A percentile compares a stretch with the other conserved stretches of the same genome.
Evolutionary conservation across 2,113 vertebrate species (phyloP).

Genomic region (Limanda limanda): DNA sequence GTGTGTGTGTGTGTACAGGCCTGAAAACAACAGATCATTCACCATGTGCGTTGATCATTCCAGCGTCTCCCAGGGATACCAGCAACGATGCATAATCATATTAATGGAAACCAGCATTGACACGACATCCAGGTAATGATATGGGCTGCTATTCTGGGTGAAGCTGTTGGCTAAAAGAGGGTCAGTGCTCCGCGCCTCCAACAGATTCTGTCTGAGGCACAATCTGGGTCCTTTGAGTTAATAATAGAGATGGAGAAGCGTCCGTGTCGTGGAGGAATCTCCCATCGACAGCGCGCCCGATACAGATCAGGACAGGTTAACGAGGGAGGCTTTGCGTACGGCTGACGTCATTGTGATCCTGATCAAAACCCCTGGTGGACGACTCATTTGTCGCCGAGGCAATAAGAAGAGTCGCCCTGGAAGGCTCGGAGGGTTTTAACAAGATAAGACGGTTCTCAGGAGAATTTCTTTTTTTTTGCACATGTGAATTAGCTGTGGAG

Average conservation of each 20-base stretch:
- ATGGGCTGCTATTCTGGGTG: slow-evolving; percentile 35
- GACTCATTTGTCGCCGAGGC: slow-evolving; percentile 30
- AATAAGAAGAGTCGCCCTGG: slow-evolving; percentile 23
- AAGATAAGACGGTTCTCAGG: neutral
- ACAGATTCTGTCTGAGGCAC: slow-evolving; percentile 24
- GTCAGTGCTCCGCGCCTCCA: slow-evolving; percentile 12
- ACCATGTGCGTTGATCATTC: slow-evolving; percentile 31
- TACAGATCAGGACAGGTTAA: slow-evolving; percentile 24
- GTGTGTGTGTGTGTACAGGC: slow-evolving; percentile 17
- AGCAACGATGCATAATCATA: slow-evolving; percentile 44
- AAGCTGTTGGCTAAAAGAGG: slow-evolving; percentile 26
- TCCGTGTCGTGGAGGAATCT: slow-evolving; percentile 30
- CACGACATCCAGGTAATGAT: slow-evolving; percentile 49
- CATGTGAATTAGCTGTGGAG: neutral
- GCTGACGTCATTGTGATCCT: slow-evolving; percentile 35
- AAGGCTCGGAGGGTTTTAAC: neutral
- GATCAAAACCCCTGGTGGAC: slow-evolving; percentile 35
- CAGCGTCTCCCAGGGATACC: slow-evolving; percentile 50
- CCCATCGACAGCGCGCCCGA: slow-evolving; percentile 5
- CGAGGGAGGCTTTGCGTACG: slow-evolving; percentile 12
- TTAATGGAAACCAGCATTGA: slow-evolving; percentile 53
- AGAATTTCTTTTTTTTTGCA: neutral
- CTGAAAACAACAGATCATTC: slow-evolving; percentile 23
- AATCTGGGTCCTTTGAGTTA: slow-evolving; percentile 17
- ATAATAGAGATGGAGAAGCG: slow-evolving; percentile 28